Base-by-base conservation (phyloP, 2,113 vertebrate species). In the Tyto alba region DNA sequence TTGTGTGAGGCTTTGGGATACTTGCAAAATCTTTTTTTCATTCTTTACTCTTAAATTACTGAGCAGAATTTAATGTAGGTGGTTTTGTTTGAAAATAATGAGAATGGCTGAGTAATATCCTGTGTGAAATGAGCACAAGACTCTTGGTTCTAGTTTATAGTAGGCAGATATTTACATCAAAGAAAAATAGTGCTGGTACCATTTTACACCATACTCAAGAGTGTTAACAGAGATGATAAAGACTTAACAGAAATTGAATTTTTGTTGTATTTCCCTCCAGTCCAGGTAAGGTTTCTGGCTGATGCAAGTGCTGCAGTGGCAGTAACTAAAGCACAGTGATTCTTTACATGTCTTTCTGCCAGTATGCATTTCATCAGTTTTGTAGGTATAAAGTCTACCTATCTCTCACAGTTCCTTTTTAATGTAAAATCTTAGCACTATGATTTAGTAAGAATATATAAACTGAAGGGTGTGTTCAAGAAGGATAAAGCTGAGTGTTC, bases 81-180 rank as follows among this genome's bases (percentile, higher is more conserved):
- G 29, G 1, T 69, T 88, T 77, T 94, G n/a, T 88, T 85, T 62
- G 38, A 88, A 93, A 93, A 72, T 77, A 95, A 80, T 75, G n/a
- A 92, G 47, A 83, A 83, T 56, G 59, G 19, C 41, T 77, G 71
- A 80, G 72, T 90, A 80, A 94, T 92, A 93, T 93, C 89, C 85
- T 88, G 55, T 85, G 41, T 80, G 62, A 93, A 91, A 94, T 80
- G 22, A 83, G 56, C 11, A 4, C 79, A 36, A 12, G 14, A 27
- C 71, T 83, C 48, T 87, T 79, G 36, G 18, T 94, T 87, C 30
- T 68, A 45, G 32, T 79, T 89, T 90, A 38, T 43, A 41, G 74
- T 41, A 52, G 64, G n/a, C 34, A 89, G 62, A 73, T 93, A 90
- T 30, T 91, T 83, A 75, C 41, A 73, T 95, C 75, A 90, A 84